phyloP scores from a whole-genome alignment of 2,113 vertebrate genomes.

The Erinaceus europaeus region DNA sequence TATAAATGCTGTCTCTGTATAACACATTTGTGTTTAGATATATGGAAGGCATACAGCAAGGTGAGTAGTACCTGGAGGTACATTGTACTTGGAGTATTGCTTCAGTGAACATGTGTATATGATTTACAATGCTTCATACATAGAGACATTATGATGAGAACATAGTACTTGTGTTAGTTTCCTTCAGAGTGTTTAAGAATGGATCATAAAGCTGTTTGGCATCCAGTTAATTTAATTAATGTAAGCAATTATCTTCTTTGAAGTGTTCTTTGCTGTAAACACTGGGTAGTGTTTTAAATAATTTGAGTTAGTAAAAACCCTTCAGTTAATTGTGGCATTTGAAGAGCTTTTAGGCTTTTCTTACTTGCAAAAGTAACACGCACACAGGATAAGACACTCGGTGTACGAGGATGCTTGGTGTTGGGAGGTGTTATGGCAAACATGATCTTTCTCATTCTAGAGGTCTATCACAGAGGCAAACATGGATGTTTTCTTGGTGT shows the following conservation, averaged over 20 bases:
- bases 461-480: not conserved
- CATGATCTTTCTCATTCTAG: not conserved
- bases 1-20: not conserved
- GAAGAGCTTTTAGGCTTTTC: conserved; percentile 6
- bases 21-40: not conserved
- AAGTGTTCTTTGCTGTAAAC: not conserved
- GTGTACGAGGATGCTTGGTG: not conserved
- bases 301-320: not conserved
- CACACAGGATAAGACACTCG: not conserved
- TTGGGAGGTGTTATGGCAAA: not conserved
- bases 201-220: not conserved
- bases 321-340: conserved; percentile 14
- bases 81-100: too few species aligned
- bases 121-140: not conserved
- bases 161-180: not conserved
- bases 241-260: conserved; percentile 21
- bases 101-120: not conserved
- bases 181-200: not conserved
- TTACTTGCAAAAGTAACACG: not conserved
- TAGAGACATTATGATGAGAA: not conserved
- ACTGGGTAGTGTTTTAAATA: conserved; percentile 15
- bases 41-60: not conserved
- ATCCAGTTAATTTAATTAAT: not conserved
- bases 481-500: not conserved
- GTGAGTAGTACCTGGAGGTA: not conserved